Conservation (phyloP, 1,140 invertebrate species). For the Eufriesea mexicana region DNA sequence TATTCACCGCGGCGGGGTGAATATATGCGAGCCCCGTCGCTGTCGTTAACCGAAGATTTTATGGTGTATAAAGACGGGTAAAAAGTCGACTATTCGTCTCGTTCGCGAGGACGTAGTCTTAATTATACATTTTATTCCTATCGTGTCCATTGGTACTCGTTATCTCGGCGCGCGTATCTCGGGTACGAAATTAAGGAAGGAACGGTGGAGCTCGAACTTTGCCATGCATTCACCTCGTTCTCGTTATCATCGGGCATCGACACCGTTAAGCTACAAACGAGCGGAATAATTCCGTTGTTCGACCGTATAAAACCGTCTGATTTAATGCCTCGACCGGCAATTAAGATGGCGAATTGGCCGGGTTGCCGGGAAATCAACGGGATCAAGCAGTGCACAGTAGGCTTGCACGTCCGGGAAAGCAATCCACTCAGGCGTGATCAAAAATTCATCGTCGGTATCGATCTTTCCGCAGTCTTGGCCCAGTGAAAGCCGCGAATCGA, state of each 20-base stretch:
- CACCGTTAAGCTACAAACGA: neutral
- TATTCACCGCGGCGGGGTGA: neutral
- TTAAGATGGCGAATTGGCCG: neutral
- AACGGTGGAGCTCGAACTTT: neutral
- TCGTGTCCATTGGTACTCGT: too few relatives aligned
- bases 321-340: neutral
- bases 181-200: too few relatives aligned
- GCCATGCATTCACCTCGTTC: neutral
- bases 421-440: slow-evolving; percentile 57
- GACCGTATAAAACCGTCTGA: neutral
- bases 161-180: too few relatives aligned
- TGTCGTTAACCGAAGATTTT: slow-evolving; percentile 36
- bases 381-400: too few relatives aligned
- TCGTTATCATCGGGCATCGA: neutral
- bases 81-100: neutral
- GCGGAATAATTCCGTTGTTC: neutral
- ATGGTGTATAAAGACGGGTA: slow-evolving; percentile 16
- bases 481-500: slow-evolving; percentile 28
- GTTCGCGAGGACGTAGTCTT: too few relatives aligned
- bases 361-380: slow-evolving; percentile 5
- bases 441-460: slow-evolving; percentile 57
- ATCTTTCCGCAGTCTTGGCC: slow-evolving; percentile 37
- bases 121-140: neutral
- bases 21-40: slow-evolving; percentile 13
- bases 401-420: neutral